Conservation (phyloP, 2,113 vertebrate genomes). For the Sphyrna mokarran region DNA sequence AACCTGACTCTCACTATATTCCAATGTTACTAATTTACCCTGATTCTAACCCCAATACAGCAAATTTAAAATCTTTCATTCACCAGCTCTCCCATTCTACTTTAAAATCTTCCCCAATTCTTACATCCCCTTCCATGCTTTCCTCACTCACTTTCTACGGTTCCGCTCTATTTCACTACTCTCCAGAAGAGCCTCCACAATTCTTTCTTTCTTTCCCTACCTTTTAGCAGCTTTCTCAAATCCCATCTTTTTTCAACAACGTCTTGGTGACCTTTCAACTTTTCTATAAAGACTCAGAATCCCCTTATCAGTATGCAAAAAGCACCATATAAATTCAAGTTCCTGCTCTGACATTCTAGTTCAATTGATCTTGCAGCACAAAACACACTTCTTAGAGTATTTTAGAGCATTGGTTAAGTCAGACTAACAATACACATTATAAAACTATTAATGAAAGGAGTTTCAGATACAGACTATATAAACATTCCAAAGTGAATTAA, state of each 20-base stretch:
- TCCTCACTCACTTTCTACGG: no score
- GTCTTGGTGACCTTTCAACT: background rate
- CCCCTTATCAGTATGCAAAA: background rate
- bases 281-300: background rate
- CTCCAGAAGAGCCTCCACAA: background rate
- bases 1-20: no score
- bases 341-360: background rate
- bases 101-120: no score
- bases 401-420: background rate
- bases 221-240: background rate
- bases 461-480: background rate
- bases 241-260: background rate
- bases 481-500: background rate
- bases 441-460: background rate
- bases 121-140: no score
- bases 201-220: background rate
- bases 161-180: background rate
- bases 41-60: no score
- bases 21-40: no score
- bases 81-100: no score
- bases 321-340: background rate
- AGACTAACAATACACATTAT: background rate
- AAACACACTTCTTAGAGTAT: background rate
- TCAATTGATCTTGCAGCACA: background rate
- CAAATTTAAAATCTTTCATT: no score